Percentiles rank a stretch among this genome's conserved stretches.
Conservation (phyloP, 2,888 invertebrate species). For the Apomyelois bistriatella region DNA sequence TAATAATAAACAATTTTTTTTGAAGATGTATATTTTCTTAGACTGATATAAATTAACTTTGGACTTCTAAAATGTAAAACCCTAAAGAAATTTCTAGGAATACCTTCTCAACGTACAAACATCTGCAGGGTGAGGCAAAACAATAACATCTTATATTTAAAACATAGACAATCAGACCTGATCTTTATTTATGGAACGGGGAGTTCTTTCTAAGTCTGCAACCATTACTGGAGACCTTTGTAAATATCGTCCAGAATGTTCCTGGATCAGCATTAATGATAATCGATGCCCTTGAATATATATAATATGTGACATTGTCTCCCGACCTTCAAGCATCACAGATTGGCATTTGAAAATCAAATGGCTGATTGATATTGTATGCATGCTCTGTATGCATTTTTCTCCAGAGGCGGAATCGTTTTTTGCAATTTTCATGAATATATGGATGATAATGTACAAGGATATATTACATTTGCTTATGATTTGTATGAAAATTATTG, state of each 20-base stretch:
- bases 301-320: conserved; percentile 40
- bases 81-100: neutral
- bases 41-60: neutral
- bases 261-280: conserved; percentile 38
- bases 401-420: conserved; percentile 22
- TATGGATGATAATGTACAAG: conserved; percentile 22
- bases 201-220: conserved; percentile 6
- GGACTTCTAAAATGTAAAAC: neutral
- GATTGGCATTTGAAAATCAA: conserved; percentile 47
- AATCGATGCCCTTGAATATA: conserved; percentile 36
- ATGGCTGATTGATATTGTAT: conserved; percentile 31
- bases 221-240: conserved; percentile 15
- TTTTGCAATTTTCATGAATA: conserved; percentile 20
- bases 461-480: conserved; percentile 15
- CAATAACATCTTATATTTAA: neutral
- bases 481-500: neutral
- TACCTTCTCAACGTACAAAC: neutral
- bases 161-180: neutral
- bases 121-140: neutral
- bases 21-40: no score
- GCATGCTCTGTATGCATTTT: conserved; percentile 21
- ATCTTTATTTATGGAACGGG: conserved; percentile 17
- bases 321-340: conserved; percentile 36
- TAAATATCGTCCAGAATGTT: conserved; percentile 41
- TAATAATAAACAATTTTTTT: no score